Conservation (phyloP, 2,888 invertebrate species). For the Drosophila infuscata region DNA sequence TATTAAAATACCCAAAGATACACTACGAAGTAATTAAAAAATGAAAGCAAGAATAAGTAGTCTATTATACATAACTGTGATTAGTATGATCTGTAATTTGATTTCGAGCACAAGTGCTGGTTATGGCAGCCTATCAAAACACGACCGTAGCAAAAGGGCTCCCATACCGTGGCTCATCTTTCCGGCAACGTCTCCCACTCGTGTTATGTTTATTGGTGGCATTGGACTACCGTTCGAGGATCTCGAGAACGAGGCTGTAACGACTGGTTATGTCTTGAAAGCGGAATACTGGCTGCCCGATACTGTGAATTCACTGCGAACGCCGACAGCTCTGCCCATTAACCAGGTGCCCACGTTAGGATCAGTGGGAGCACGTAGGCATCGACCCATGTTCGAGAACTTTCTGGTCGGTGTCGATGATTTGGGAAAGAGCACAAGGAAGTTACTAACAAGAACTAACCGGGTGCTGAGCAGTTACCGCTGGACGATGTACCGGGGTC, state of each 20-base stretch:
- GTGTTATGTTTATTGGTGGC: conserved; percentile 82
- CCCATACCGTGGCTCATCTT: conserved; percentile 76
- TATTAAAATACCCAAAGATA: background rate
- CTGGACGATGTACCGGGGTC: conserved; percentile 80
- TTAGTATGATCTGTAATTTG: conserved; percentile 27
- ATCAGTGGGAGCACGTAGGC: conserved; percentile 48
- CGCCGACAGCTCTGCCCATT: conserved; percentile 59
- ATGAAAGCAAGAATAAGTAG: conserved; percentile 38
- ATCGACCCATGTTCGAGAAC: conserved; percentile 71
- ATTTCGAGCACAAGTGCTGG: conserved; percentile 5
- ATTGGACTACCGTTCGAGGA: conserved; percentile 84
- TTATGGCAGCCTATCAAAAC: conserved; percentile 60
- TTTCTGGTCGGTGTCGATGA: conserved; percentile 67
- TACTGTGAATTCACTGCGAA: conserved; percentile 68
- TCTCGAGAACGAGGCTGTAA: conserved; percentile 81
- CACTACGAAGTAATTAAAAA: conserved; percentile 8
- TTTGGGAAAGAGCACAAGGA: conserved; percentile 62
- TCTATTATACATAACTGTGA: conserved; percentile 11
- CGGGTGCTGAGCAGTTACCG: conserved; percentile 77
- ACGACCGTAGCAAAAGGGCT: conserved; percentile 59
- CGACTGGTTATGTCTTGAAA: conserved; percentile 83
- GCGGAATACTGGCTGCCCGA: conserved; percentile 82
- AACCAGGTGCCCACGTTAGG: conserved; percentile 65
- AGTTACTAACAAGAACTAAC: conserved; percentile 59
- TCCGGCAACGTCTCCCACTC: conserved; percentile 83